Conservation (phyloP, 2,113 vertebrate species). For the Ia io region DNA sequence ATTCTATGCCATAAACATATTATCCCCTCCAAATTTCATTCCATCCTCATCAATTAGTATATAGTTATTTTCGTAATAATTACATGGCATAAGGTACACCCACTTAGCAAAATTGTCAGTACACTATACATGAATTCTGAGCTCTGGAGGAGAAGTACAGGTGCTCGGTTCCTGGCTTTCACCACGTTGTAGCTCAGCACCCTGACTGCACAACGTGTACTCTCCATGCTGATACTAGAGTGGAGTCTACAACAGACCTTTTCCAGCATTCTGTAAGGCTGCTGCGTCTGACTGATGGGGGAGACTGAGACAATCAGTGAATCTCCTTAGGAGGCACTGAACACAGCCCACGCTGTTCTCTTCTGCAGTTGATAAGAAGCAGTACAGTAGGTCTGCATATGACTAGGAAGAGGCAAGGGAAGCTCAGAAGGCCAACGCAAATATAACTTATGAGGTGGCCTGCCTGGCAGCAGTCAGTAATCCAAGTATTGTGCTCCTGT, state of each 20-base stretch:
- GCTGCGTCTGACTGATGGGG: background rate
- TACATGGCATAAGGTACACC: background rate
- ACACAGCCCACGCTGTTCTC: background rate
- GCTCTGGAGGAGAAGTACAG: background rate
- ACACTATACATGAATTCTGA: background rate
- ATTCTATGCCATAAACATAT: too few relatives aligned
- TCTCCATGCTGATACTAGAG: background rate
- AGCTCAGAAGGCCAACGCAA: background rate
- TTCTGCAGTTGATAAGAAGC: background rate
- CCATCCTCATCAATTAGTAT: background rate
- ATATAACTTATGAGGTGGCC: background rate
- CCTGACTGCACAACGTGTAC: background rate
- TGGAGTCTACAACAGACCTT: background rate
- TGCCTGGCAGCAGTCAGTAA: background rate
- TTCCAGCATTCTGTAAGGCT: background rate
- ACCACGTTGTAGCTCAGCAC: background rate
- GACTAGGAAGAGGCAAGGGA: background rate
- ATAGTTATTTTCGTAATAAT: background rate
- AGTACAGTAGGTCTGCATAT: background rate
- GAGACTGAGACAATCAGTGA: background rate
- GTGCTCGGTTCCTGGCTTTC: background rate
- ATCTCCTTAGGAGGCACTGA: background rate
- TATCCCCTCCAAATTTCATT: background rate
- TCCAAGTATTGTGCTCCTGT: rapidly evolving
- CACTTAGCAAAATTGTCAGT: background rate